Evolutionary conservation across 2,797 vertebrate genomes (phyloP).

Genomic region (Enteromius mattozi): DNA sequence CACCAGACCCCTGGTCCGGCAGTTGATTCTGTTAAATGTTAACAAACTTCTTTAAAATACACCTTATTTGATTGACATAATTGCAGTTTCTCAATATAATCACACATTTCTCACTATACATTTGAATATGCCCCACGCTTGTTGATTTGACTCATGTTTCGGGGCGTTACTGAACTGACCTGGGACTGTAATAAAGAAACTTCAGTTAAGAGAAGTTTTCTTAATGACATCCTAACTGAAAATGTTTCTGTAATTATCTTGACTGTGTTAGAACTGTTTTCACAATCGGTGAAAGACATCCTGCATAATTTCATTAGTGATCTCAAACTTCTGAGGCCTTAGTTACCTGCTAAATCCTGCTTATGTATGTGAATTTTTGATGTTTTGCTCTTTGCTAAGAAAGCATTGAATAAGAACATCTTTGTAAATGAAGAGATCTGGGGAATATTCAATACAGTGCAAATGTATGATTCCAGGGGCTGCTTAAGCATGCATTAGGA

Average conservation of each 20-base stretch:
- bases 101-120: not conserved
- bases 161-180: not conserved
- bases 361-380: not conserved
- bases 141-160: not conserved
- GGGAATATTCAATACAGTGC: not conserved
- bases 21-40: not conserved
- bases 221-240: constrained; percentile 5
- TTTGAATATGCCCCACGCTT: not conserved
- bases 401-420: not conserved
- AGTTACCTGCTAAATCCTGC: not conserved
- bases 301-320: not conserved
- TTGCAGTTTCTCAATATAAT: not conserved
- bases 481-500: not conserved
- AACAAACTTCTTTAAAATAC: not conserved
- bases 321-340: not conserved
- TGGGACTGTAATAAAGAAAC: constrained; percentile 4
- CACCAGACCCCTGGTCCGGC: not conserved
- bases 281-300: not conserved
- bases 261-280: not conserved
- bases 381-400: not conserved
- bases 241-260: not conserved
- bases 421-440: not conserved
- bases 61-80: not conserved
- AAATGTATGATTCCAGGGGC: not conserved
- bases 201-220: not conserved